Evolutionary conservation across 2,113 vertebrate species (phyloP).

Genomic region (Rhinogobius similis): DNA sequence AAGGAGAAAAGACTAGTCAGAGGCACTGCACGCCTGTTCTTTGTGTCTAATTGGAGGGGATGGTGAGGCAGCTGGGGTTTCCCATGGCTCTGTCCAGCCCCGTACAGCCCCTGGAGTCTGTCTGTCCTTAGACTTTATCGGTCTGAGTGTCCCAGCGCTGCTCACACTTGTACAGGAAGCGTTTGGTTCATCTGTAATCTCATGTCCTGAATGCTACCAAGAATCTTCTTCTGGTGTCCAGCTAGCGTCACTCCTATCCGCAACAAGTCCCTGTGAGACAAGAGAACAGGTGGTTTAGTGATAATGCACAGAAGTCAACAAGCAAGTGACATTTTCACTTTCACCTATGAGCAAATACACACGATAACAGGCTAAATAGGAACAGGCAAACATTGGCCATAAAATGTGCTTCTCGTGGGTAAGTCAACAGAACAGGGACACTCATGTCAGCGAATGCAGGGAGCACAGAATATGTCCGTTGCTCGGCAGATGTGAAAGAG

Average conservation of each 20-base stretch:
- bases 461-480: slow-evolving; percentile 31
- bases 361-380: slow-evolving; percentile 17
- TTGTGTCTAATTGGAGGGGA: slow-evolving; percentile 77
- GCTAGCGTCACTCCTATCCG: slow-evolving; percentile 98
- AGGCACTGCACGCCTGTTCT: slow-evolving; percentile 84
- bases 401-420: slow-evolving; percentile 37
- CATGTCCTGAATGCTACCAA: slow-evolving; percentile 99
- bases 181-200: slow-evolving; percentile 99
- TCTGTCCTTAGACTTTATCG: slow-evolving; percentile 62
- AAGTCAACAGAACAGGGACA: slow-evolving; percentile 49
- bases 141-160: slow-evolving; percentile 36
- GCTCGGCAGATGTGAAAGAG: slow-evolving; percentile 54
- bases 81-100: slow-evolving; percentile 76
- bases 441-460: slow-evolving; percentile 13
- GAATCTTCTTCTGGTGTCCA: slow-evolving; percentile 98
- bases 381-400: slow-evolving; percentile 22
- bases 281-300: slow-evolving; percentile 54
- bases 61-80: slow-evolving; percentile 80
- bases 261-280: slow-evolving; percentile 87
- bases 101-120: slow-evolving; percentile 57
- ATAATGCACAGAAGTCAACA: slow-evolving; percentile 22
- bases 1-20: slow-evolving; percentile 72
- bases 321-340: slow-evolving; percentile 34
- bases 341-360: slow-evolving; percentile 25
- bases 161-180: slow-evolving; percentile 97